A percentile compares a stretch with the other conserved stretches of the same genome.
Evolutionary conservation across 2,888 invertebrate genomes (phyloP).

Genomic region (Phyllotreta striolata): DNA sequence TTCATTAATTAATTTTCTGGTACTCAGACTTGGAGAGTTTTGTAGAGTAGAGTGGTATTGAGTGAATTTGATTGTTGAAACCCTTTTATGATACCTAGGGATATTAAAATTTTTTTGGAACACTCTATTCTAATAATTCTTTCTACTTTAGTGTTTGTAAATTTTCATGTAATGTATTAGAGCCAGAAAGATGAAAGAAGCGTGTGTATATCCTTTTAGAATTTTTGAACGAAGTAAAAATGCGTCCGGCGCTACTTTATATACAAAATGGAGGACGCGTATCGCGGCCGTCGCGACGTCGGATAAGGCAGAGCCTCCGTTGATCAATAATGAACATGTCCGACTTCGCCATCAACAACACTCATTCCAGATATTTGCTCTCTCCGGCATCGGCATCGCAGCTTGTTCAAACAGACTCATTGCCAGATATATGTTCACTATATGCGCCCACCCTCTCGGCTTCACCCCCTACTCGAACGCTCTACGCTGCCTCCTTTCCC

Average conservation of each 20-base stretch:
- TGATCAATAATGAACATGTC: slow-evolving; percentile 62
- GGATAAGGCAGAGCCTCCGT: slow-evolving; percentile 57
- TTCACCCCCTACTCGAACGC: slow-evolving; percentile 40
- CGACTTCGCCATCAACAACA: slow-evolving; percentile 55
- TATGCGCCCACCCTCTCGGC: slow-evolving; percentile 9
- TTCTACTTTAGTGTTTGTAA: no score
- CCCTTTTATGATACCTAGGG: no score
- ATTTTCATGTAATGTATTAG: no score
- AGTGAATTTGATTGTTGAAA: no score
- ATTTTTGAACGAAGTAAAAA: not conserved
- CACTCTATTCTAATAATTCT: no score
- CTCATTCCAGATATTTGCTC: slow-evolving; percentile 50
- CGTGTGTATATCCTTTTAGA: no score
- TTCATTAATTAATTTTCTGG: no score
- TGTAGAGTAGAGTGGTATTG: no score
- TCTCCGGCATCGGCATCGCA: slow-evolving; percentile 36
- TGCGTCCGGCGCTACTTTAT: slow-evolving; percentile 24
- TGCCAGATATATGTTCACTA: slow-evolving; percentile 37
- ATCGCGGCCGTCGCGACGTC: slow-evolving; percentile 58
- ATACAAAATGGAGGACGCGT: slow-evolving; percentile 52
- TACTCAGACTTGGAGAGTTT: no score
- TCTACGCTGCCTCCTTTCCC: slow-evolving; percentile 11
- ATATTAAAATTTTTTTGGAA: no score
- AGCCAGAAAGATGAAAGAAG: no score
- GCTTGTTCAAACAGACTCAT: slow-evolving; percentile 43